A percentile compares a stretch with the other conserved stretches of the same genome.
These are phyloP conservation scores for Pandemis corylana DNA, from an alignment of 2,888 invertebrate genomes.

Conservation along the genomic window DNA sequence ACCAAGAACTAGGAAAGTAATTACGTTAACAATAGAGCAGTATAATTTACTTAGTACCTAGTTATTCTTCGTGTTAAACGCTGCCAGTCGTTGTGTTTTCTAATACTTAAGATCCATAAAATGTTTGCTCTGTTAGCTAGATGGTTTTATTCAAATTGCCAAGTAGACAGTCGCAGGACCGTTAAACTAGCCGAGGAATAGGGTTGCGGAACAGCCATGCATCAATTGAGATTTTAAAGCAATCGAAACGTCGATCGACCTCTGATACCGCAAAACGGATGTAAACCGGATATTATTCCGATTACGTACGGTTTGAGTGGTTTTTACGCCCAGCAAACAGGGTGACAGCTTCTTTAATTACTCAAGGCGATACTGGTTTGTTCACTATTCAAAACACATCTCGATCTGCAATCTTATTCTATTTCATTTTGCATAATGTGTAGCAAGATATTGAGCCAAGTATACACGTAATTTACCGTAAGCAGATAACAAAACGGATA, in stretches of 20 bases:
- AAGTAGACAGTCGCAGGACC: slow-evolving; percentile 56
- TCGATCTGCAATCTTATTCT: slow-evolving; percentile 30
- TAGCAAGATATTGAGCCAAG: not conserved
- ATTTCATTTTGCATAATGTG: slow-evolving; percentile 35
- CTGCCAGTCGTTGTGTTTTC: slow-evolving; percentile 55
- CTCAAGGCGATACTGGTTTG: slow-evolving; percentile 37
- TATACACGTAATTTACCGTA: not conserved
- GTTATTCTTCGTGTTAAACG: slow-evolving; percentile 37
- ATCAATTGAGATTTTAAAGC: slow-evolving; percentile 18
- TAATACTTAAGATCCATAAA: slow-evolving; percentile 62
- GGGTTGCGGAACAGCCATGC: slow-evolving; percentile 35
- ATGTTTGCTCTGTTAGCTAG: slow-evolving; percentile 65
- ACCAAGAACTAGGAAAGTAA: slow-evolving; percentile 44
- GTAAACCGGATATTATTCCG: slow-evolving; percentile 39
- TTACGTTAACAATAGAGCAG: slow-evolving; percentile 46
- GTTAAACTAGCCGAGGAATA: slow-evolving; percentile 69
- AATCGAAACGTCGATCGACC: slow-evolving; percentile 22
- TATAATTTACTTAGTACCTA: slow-evolving; percentile 41
- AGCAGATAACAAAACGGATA: not conserved
- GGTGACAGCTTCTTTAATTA: slow-evolving; percentile 42
- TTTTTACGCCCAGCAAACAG: slow-evolving; percentile 35
- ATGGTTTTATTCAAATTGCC: slow-evolving; percentile 74
- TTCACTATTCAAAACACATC: slow-evolving; percentile 34
- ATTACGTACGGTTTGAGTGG: slow-evolving; percentile 39
- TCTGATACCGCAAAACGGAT: slow-evolving; percentile 31